Percentiles rank a stretch among this genome's conserved stretches.
Evolutionary conservation across 2,888 invertebrate genomes (phyloP).

Genomic region (Helobdella robusta): DNA sequence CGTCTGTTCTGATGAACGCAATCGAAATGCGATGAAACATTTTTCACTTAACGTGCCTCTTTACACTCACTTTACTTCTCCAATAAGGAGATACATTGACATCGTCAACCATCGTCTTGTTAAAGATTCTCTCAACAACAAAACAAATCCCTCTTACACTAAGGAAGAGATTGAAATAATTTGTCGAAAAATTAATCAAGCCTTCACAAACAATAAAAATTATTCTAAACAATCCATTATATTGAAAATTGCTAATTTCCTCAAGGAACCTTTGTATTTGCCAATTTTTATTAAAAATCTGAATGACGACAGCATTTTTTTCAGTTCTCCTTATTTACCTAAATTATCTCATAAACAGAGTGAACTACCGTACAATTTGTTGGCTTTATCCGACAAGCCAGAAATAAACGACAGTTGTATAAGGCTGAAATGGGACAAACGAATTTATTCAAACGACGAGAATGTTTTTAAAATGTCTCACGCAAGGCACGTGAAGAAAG

Average conservation of each 20-base stretch:
- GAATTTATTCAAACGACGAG: constrained; percentile 38
- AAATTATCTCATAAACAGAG: not conserved
- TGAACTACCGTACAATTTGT: not conserved
- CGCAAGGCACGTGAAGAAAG: not conserved
- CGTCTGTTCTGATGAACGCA: constrained; percentile 32
- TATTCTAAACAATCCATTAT: constrained; percentile 8
- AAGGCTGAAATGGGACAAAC: constrained; percentile 39
- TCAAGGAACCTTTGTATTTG: constrained; percentile 37
- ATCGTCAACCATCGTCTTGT: constrained; percentile 41
- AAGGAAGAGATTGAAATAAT: constrained; percentile 34
- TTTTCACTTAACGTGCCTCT: constrained; percentile 38
- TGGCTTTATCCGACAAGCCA: constrained; percentile 29
- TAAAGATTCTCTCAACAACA: constrained; percentile 31
- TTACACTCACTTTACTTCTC: constrained; percentile 41
- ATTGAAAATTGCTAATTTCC: constrained; percentile 28
- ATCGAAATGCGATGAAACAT: constrained; percentile 30
- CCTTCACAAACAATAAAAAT: not conserved
- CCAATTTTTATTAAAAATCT: constrained; percentile 39
- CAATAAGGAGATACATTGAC: constrained; percentile 41
- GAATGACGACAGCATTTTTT: constrained; percentile 32
- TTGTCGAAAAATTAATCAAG: constrained; percentile 23
- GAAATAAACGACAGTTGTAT: constrained; percentile 29
- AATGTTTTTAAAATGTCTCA: not conserved
- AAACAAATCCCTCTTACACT: constrained; percentile 36
- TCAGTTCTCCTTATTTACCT: constrained; percentile 35